phyloP scores from a whole-genome alignment of 2,888 invertebrate genomes.

The Tiliacea aurago region DNA sequence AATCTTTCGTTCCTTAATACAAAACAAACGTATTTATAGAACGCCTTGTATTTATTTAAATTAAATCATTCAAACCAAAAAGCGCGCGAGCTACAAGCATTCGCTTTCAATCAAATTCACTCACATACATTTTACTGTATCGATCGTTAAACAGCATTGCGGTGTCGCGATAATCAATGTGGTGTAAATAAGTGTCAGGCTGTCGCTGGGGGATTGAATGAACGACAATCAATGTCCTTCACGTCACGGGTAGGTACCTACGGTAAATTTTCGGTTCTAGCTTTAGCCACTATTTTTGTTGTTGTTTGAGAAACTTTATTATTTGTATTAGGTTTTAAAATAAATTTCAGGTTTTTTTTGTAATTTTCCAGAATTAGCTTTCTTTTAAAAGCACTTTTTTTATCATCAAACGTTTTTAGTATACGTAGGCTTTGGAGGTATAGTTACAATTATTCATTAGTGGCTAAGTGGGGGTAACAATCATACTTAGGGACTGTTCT shows the following conservation, averaged over 20 bases:
- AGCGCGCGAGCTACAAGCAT: slow-evolving; percentile 3
- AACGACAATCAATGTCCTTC: slow-evolving; percentile 43
- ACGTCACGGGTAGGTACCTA: slow-evolving; percentile 17
- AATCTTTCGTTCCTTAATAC: not conserved
- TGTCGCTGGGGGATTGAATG: slow-evolving; percentile 50
- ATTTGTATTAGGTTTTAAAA: not conserved
- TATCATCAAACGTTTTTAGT: not conserved
- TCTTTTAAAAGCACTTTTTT: not conserved
- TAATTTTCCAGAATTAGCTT: not conserved
- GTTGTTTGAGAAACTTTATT: not conserved
- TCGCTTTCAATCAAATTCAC: slow-evolving; percentile 45
- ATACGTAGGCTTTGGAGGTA: not conserved
- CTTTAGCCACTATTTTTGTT: slow-evolving; percentile 12
- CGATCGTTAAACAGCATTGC: slow-evolving; percentile 45
- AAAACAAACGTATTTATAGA: slow-evolving; percentile 1
- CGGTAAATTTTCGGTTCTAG: slow-evolving; percentile 22
- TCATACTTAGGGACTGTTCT: not conserved
- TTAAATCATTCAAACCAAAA: slow-evolving; percentile 39
- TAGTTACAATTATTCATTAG: no score
- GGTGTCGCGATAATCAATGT: slow-evolving; percentile 50
- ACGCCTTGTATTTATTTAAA: slow-evolving; percentile 12
- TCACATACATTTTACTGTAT: slow-evolving; percentile 43
- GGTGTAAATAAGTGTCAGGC: slow-evolving; percentile 46
- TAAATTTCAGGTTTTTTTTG: not conserved
- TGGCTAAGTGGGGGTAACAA: no score